Base-by-base conservation (phyloP, 37 sponge, comb jelly and placozoan species). In the Agelas oroides region DNA sequence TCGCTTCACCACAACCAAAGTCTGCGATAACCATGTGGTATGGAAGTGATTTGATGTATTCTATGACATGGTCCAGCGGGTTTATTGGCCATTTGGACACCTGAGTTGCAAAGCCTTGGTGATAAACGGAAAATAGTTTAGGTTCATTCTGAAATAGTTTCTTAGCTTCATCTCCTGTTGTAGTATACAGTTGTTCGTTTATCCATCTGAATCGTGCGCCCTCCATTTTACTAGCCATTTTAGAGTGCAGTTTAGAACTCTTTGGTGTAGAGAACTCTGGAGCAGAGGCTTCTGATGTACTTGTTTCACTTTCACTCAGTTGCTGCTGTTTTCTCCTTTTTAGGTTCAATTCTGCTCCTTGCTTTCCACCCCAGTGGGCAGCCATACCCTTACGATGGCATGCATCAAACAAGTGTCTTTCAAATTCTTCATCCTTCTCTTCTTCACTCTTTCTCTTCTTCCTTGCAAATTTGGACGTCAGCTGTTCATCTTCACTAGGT, bases 1-100 rank as follows among this genome's bases (percentile, higher is more conserved):
- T 78, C 19, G 90, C 99, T 56, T 94, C 94, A 23, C 99, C 99
- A 80, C 99, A 98, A 0, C 99, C 99, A 83, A 98, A 85, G 82
- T 98, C 99, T 70, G 97, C 96, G 35, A 96, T 72, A 18, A 92
- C 54, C 27, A 36, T 61, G 21, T 64, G 31, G 2, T 38, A n/a
- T 14, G 95, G 95, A 18, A 95, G 82, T 17, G 46, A 35, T 52
- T 35, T 32, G 32, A 98, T 70, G 76, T 83, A 87, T 0, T 65
- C 74, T 21, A 98, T 86, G n/a, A 98, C 85, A 6, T 65, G 31
- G 16, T 98, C 95, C 32, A 98, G 67, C 19, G 99, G 99, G 62
- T 95, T 96, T n/a, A 80, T 18, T 16, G 97, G 97, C 99, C 99
- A 98, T 54, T 90, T 92, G 56, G 84, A 70, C 11, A 88, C 91